A percentile compares a stretch with the other conserved stretches of the same genome.
phyloP scores from a whole-genome alignment of 2,113 vertebrate genomes.

The Hippocampus barbouri region DNA sequence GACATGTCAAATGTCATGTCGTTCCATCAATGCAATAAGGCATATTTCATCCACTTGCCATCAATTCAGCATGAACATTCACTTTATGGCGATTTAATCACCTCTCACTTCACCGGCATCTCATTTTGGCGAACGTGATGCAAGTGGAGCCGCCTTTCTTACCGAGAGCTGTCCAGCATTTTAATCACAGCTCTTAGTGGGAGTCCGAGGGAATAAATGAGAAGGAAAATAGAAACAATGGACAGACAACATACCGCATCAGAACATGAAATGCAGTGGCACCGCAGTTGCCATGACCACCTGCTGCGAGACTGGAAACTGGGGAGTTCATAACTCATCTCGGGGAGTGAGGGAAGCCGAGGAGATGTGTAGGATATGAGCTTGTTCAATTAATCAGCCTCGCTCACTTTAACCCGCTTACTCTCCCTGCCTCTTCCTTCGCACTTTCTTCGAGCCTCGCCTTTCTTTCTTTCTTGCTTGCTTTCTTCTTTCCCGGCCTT shows the following conservation, averaged over 20 bases:
- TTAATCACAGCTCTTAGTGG: conserved; percentile 38
- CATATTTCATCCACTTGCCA: conserved; percentile 29
- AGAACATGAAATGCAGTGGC: conserved; percentile 45
- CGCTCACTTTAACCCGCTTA: conserved; percentile 38
- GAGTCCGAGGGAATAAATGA: conserved; percentile 46
- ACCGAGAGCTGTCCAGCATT: conserved; percentile 53
- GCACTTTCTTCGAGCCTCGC: conserved; percentile 12
- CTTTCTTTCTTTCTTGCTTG: conserved; percentile 14
- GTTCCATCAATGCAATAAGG: conserved; percentile 29
- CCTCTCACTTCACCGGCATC: conserved; percentile 34
- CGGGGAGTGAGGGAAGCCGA: conserved; percentile 37
- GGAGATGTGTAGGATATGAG: conserved; percentile 59
- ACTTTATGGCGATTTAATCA: conserved; percentile 30
- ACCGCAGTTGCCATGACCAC: conserved; percentile 58
- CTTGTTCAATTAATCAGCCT: conserved; percentile 68
- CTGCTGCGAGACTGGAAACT: conserved; percentile 58
- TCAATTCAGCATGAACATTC: conserved; percentile 23
- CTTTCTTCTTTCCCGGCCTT: conserved; percentile 32
- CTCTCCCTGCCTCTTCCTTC: conserved; percentile 1
- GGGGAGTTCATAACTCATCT: conserved; percentile 65
- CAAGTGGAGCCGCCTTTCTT: conserved; percentile 25
- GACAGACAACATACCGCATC: conserved; percentile 21
- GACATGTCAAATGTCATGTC: conserved; percentile 18
- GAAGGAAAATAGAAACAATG: conserved; percentile 43
- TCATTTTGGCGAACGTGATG: conserved; percentile 42